Evolutionary conservation across 2,797 vertebrate genomes (phyloP).

Genomic region (Schizothorax lantsangensis): DNA sequence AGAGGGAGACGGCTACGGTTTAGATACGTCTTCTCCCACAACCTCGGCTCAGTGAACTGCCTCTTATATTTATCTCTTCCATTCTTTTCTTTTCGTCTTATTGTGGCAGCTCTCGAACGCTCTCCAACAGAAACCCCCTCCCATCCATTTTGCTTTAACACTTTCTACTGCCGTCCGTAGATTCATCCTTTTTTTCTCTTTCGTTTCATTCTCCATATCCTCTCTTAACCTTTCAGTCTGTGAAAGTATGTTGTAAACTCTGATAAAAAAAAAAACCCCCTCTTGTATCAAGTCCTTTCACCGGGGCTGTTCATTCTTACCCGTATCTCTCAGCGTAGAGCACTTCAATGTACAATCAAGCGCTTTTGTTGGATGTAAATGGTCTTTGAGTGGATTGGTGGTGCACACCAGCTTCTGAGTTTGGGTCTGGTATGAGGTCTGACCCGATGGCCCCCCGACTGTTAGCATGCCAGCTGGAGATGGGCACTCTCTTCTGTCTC

Average conservation of each 20-base stretch:
- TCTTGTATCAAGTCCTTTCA: constrained; percentile 40
- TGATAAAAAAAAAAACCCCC: constrained; percentile 36
- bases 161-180: constrained; percentile 8
- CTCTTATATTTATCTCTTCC: constrained; percentile 29
- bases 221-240: constrained; percentile 21
- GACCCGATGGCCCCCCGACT: constrained; percentile 32
- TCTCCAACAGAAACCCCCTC: background rate
- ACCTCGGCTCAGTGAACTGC: constrained; percentile 37
- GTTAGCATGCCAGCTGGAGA: constrained; percentile 43
- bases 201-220: background rate
- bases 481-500: constrained; percentile 32
- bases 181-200: background rate
- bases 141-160: background rate
- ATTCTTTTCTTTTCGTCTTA: constrained; percentile 10
- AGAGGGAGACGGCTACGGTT: constrained; percentile 10
- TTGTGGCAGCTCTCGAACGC: background rate
- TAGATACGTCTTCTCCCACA: constrained; percentile 28
- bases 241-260: constrained; percentile 30
- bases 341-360: constrained; percentile 6
- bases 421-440: constrained; percentile 35
- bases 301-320: background rate
- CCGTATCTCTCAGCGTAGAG: constrained; percentile 16
- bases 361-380: constrained; percentile 42
- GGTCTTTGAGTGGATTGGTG: constrained; percentile 13
- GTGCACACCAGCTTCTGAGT: constrained; percentile 33